Base-by-base conservation (phyloP, 2,797 vertebrate genomes). In the Thripadectes ignobilis region DNA sequence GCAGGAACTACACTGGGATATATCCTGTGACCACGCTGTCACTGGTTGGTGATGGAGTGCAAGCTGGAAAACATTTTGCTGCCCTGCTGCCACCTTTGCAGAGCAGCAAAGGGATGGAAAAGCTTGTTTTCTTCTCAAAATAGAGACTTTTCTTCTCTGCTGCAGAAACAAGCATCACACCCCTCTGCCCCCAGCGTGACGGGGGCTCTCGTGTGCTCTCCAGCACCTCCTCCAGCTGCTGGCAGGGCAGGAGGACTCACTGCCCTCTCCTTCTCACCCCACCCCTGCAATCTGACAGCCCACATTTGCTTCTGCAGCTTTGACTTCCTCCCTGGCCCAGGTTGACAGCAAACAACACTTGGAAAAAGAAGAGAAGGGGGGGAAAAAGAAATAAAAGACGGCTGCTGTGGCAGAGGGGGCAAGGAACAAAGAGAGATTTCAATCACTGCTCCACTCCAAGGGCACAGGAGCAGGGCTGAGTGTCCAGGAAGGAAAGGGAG, bases 1-100 rank as follows among this genome's bases (percentile, higher is more conserved):
- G 11, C 41, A 23, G 84, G 89, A 89, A 67, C 65, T 7, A 7
- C 48, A 4, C 48, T 0, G 8, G 84, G 78, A 68, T n/a, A 12
- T 0, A 43, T 12, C 66, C 86, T 2, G 1, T 26, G 49, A 52
- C 63, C 76, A 12, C 1, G 0, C 34, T 12, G 46, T 9, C 9
- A 5, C 34, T 0, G 0, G 22, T 3, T 9, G 7, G 38, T 3
- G 52, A 29, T 1, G 38, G 52, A 78, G 8, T 0, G 3, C 30
- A 14, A 34, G 78, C 1, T 17, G 17, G 29, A 41, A n/a, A 52
- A 23, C 10, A 11, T 21, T 74, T 32, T 27, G 23, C 63, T 9
- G 18, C 49, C 76, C 68, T 0, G 1, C 41, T 14, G 58, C 32
- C 4, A 0, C 49, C 78, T 39, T 73, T 10, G 72, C 72, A 23